Conservation (phyloP, 2,888 invertebrate genomes). For the Acleris holmiana region DNA sequence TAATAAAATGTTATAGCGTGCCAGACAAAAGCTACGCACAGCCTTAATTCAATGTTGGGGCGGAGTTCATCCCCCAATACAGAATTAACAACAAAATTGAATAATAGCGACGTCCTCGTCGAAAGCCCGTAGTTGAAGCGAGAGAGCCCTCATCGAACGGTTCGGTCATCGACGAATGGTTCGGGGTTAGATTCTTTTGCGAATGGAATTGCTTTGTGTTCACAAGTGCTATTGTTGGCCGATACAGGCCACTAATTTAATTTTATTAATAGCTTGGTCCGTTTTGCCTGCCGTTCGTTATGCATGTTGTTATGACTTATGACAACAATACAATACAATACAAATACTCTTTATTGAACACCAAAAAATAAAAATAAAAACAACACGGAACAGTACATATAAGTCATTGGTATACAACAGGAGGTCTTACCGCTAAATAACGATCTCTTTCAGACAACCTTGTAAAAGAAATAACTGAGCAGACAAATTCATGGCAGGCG, state of each 20-base stretch:
- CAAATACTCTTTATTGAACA: too few species aligned
- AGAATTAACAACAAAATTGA: conserved; percentile 34
- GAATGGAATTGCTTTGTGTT: conserved; percentile 53
- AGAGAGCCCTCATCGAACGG: conserved; percentile 24
- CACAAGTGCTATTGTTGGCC: conserved; percentile 61
- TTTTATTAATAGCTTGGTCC: conserved; percentile 64
- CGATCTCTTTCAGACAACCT: too few species aligned
- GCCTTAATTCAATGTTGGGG: conserved; percentile 19
- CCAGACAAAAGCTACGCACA: conserved; percentile 7
- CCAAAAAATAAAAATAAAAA: too few species aligned
- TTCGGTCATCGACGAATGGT: conserved; percentile 35
- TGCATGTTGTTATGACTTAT: conserved; percentile 40
- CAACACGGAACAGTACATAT: too few species aligned
- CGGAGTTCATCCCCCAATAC: conserved; percentile 3
- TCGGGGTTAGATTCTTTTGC: conserved; percentile 47
- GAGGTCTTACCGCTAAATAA: too few species aligned
- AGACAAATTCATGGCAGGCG: too few species aligned
- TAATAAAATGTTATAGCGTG: conserved; percentile 18
- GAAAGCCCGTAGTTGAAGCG: conserved; percentile 21
- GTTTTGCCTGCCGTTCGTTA: conserved; percentile 47
- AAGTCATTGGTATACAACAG: too few species aligned
- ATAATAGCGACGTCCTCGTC: conserved; percentile 24
- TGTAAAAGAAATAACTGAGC: too few species aligned
- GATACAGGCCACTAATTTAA: conserved; percentile 65
- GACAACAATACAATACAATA: too few species aligned